Evolutionary conservation across 2,888 invertebrate species (phyloP), one percentile per base, ranked within the genome.

Genomic region (Muschampia plurimacula): DNA sequence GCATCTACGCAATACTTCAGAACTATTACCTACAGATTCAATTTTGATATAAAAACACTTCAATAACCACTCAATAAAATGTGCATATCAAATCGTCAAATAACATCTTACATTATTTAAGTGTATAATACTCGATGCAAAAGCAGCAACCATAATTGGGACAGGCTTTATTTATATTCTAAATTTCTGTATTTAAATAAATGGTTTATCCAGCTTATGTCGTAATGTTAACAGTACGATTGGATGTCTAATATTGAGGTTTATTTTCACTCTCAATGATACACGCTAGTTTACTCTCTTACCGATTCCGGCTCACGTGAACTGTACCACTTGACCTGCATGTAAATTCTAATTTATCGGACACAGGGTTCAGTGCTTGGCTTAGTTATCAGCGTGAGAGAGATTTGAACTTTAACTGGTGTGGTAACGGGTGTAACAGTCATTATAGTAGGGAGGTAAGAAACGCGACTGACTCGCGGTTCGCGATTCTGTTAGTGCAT

Each of bases 361-460:
- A 39, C 62, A 39, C 15, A 15, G 39, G 49, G 60, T 55, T 55
- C 55, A 55, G 55, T 55, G 55, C 55, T 28, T 55, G 55, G 55
- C 55, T 28, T 55, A 55, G 55, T 69, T 69, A 69, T 69, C 69
- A 62, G 69, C 64, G 76, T 81, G 82, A 84, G 86, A 86, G 86
- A 80, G 77, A 77, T 74, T 75, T 88, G 89, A 88, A 87, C 89
- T 88, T 88, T 87, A 86, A 69, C 77, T 75, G 62, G 68, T 73
- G 67, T 55, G 69, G 74, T 66, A 75, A 67, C 67, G 39, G 76
- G 76, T 76, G 74, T 69, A 55, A 55, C 55, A 55, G 55, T 55
- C n/a, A 28, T 55, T 55, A 55, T 55, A 55, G 55, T 22, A 28
- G 55, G 55, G 22, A 55, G 55, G 55, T 10, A 55, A 55, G 55